phyloP scores from a whole-genome alignment of 1,140 invertebrate genomes.

The Augochlora pura region DNA sequence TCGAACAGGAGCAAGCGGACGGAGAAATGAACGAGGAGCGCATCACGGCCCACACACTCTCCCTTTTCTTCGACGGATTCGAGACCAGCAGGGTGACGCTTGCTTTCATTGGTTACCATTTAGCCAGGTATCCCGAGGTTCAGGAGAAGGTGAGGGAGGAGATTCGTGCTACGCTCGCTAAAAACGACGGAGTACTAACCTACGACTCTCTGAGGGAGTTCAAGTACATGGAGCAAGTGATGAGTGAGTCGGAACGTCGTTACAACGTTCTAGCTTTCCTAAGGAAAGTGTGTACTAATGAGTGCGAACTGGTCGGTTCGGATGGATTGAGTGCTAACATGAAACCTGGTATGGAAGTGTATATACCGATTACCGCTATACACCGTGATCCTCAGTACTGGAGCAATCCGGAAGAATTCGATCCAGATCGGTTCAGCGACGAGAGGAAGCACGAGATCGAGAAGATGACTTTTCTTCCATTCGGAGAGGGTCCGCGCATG shows the following conservation, averaged over 20 bases:
- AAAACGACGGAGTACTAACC: conserved; percentile 49
- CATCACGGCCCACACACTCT: conserved; percentile 30
- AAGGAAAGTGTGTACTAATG: conserved; percentile 52
- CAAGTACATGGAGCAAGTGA: conserved; percentile 61
- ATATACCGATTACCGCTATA: conserved; percentile 75
- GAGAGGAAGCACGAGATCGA: conserved; percentile 63
- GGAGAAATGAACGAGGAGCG: conserved; percentile 38
- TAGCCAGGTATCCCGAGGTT: conserved; percentile 33
- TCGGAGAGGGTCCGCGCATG: conserved; percentile 82
- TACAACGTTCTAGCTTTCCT: conserved; percentile 16
- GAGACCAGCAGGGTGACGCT: conserved; percentile 50
- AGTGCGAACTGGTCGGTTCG: conserved; percentile 49
- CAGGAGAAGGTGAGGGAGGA: conserved; percentile 58
- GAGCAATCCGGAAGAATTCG: conserved; percentile 83
- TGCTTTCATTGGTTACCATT: conserved; percentile 13
- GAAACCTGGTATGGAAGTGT: conserved; percentile 60
- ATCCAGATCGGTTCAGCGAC: conserved; percentile 84
- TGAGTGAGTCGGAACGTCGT: conserved; percentile 60
- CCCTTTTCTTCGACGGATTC: conserved; percentile 58
- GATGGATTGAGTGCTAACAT: conserved; percentile 57
- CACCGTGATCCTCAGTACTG: conserved; percentile 69
- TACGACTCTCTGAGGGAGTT: conserved; percentile 58
- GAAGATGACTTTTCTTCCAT: conserved; percentile 80
- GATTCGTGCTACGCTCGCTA: conserved; percentile 18
- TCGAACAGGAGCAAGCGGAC: conserved; percentile 36